Evolutionary conservation across 53 echinoderm and acorn worm species (phyloP), one percentile per base, ranked within the genome.

Genomic region (Mesocentrotus franciscanus): DNA sequence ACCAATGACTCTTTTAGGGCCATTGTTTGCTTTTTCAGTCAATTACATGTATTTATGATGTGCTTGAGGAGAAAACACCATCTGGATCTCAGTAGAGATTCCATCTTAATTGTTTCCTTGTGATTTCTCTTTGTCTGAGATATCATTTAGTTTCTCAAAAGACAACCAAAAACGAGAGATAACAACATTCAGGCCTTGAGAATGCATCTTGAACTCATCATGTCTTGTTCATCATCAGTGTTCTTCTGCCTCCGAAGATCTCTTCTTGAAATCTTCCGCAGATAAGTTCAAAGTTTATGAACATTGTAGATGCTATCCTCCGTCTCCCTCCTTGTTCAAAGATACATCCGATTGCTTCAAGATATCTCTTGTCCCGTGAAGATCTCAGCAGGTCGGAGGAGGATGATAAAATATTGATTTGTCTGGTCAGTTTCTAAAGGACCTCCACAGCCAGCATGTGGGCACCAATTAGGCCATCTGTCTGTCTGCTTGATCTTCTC

Each of bases 181-280:
- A 59, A 84, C 4, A 42, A 26, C 57, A 58, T 87, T n/a, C 14
- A 57, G 58, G 56, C 87, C 59, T 87, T 87, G 87, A 29, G 13
- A 57, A 58, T 56, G 87, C 87, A 87, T 87, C 87, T 87, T 87
- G 87, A 58, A 87, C 87, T 59, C 87, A 87, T 87, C 58, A 57
- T 33, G 57, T 58, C 4, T 27, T 84, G 20, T 49, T 58, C 29
- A 87, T 87, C 87, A 22, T 56, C 8, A 1, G n/a, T 58, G 58
- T 36, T 1, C 22, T 22, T 27, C 26, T 58, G 32, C 87, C 58
- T 87, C 29, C 29, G 29, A 27, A 16, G 26, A 58, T 87, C 87
- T 58, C 56, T 58, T n/a, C 10, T 87, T 56, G 14, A 84, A 84
- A 58, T n/a, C 24, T 57, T 87, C 87, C 57, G 7, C 15, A 6